Conservation (phyloP, 1,140 invertebrate species). For the Euura saliciscinereae region DNA sequence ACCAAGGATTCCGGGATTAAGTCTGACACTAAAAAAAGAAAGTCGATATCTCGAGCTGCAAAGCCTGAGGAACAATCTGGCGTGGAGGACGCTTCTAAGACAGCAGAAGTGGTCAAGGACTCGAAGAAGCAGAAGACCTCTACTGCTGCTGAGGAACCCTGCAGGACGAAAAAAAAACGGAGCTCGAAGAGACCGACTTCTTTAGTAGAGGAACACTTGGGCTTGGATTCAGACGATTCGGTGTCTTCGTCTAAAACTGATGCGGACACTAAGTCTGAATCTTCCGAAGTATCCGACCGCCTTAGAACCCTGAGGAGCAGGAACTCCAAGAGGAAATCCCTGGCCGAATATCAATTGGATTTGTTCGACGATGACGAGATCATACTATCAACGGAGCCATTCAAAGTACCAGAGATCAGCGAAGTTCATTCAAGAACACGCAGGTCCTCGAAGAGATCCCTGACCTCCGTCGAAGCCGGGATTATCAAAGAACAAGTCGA, state of each 20-base stretch:
- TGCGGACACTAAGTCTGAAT: neutral
- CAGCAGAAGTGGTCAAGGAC: constrained; percentile 12
- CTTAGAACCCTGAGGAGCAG: constrained; percentile 16
- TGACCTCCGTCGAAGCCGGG: neutral
- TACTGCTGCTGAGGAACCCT: neutral
- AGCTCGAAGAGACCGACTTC: constrained; percentile 26
- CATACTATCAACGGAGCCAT: constrained; percentile 3
- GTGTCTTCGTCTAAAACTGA: neutral
- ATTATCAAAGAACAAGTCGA: neutral
- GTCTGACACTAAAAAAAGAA: neutral
- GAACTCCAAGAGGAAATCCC: constrained; percentile 26
- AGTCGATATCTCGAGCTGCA: neutral
- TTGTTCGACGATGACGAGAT: constrained; percentile 23
- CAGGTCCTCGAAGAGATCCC: constrained; percentile 24
- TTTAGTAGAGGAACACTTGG: constrained; percentile 15
- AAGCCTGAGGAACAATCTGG: neutral
- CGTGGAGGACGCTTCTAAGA: constrained; percentile 11
- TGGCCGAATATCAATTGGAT: constrained; percentile 29
- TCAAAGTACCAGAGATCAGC: constrained; percentile 23
- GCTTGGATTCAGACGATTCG: neutral
- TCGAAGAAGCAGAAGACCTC: constrained; percentile 19
- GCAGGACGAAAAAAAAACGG: constrained; percentile 6
- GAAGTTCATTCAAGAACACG: constrained; percentile 17
- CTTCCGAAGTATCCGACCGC: constrained; percentile 16
- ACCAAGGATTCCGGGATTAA: neutral